A percentile compares a stretch with the other conserved stretches of the same genome.
phyloP scores from a whole-genome alignment of 2,888 invertebrate genomes.

The Acholoe squamosa region DNA sequence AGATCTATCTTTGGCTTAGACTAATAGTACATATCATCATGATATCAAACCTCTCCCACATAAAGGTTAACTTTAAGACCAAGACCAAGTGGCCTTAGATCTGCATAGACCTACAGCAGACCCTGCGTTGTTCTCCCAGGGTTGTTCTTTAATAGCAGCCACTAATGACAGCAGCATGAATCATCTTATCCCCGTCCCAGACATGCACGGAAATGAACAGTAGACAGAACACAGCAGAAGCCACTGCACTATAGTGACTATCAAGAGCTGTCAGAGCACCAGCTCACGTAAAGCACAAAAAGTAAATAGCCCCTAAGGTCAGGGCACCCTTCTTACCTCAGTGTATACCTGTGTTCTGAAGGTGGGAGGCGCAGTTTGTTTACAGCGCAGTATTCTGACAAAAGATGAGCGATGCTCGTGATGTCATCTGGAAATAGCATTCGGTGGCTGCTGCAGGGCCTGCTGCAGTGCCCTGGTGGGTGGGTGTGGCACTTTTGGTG shows the following conservation, averaged over 20 bases:
- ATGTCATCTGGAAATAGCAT: constrained; percentile 51
- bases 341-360: background rate
- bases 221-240: background rate
- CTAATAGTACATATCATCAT: no score
- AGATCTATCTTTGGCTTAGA: no score
- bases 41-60: no score
- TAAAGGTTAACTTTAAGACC: no score
- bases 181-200: background rate
- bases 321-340: background rate
- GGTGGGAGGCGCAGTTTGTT: background rate
- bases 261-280: background rate
- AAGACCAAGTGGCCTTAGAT: no score
- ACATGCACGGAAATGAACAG: constrained; percentile 6
- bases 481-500: background rate
- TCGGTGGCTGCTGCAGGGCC: background rate
- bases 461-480: constrained; percentile 6
- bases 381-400: constrained; percentile 50
- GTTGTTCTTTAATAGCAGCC: no score
- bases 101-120: no score
- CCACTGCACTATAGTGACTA: no score
- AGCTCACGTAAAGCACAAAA: background rate
- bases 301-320: background rate
- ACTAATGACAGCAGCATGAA: background rate
- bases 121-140: no score
- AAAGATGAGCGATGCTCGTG: background rate